Evolutionary conservation across 1,140 invertebrate genomes (phyloP), one percentile per base, ranked within the genome.

Genomic region (Galendromus occidentalis): DNA sequence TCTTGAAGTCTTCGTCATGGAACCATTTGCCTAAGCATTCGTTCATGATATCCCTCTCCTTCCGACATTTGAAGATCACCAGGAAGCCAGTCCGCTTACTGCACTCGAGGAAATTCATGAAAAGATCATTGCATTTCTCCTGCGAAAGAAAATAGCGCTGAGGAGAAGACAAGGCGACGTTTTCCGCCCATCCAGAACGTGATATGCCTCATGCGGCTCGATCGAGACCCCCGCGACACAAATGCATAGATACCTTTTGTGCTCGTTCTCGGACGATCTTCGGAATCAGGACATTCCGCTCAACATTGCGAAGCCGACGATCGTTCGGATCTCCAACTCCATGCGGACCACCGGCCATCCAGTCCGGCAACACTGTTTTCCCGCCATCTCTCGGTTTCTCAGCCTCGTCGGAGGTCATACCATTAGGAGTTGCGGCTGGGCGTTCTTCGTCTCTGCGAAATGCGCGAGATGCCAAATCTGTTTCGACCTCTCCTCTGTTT

Each of bases 251-350:
- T 73, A 87, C 84, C 17, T 70, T 71, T 73, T 81, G 85, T 1
- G 87, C 82, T 73, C 81, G 84, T 51, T 89, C 85, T 69, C 89
- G 78, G 77, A 93, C 84, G 73, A 85, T 83, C 76, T 88, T 85
- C 1, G 88, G 85, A 74, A 94, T 86, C 44, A 92, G 70, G 44
- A 93, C 81, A 72, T 92, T 86, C 44, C 75, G 76, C 77, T 94
- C 90, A 1, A 91, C 85, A 80, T 84, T 88, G 71, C 90, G 78
- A 55, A 94, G 75, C n/a, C 72, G 76, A 71, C 70, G 79, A 73
- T 91, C 87, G 72, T 88, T 77, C 9, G 90, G 90, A 80, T 94
- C 87, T 66, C 90, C 90, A 12, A 59, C 1, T 59, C 51, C 51
- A 9, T 59, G 22, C 2, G 51, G 51, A 29, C 51, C 51, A 17